Evolutionary conservation across 2,888 invertebrate species (phyloP).

Genomic region (Oscheius myriophilus): DNA sequence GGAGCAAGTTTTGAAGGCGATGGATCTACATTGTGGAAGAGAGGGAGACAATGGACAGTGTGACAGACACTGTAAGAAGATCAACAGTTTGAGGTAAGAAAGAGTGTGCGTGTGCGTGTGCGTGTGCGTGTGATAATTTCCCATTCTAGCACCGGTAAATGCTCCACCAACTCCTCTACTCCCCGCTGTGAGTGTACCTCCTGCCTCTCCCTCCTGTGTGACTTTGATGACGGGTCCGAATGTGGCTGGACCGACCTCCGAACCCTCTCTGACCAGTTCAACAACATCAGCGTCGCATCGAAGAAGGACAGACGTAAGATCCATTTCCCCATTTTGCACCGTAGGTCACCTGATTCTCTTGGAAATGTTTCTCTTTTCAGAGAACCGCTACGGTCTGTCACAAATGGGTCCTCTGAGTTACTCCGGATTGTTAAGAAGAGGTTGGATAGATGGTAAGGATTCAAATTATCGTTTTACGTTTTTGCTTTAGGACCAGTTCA

Average conservation of each 20-base stretch:
- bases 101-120: too few species aligned
- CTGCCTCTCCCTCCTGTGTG: conserved; percentile 33
- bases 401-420: conserved; percentile 49
- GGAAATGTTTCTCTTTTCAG: conserved; percentile 32
- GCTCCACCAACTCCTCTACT: conserved; percentile 1
- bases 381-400: conserved; percentile 56
- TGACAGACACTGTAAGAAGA: conserved; percentile 21
- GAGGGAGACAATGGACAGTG: conserved; percentile 18
- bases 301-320: conserved; percentile 50
- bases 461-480: too few species aligned
- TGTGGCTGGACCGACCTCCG: conserved; percentile 56
- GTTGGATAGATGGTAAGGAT: conserved; percentile 21
- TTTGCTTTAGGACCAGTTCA: conserved; percentile 41
- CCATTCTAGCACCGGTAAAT: conserved; percentile 25
- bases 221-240: conserved; percentile 36
- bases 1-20: conserved; percentile 3
- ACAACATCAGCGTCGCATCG: conserved; percentile 57
- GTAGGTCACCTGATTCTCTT: too few species aligned
- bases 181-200: conserved; percentile 29
- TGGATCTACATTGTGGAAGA: conserved; percentile 26
- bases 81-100: conserved; percentile 12
- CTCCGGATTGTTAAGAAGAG: conserved; percentile 46
- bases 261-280: conserved; percentile 48
- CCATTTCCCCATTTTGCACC: background rate
- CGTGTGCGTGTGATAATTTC: background rate